These are phyloP conservation scores for Pegoplata infirma DNA, from an alignment of 2,888 invertebrate genomes.

Conservation along the genomic window DNA sequence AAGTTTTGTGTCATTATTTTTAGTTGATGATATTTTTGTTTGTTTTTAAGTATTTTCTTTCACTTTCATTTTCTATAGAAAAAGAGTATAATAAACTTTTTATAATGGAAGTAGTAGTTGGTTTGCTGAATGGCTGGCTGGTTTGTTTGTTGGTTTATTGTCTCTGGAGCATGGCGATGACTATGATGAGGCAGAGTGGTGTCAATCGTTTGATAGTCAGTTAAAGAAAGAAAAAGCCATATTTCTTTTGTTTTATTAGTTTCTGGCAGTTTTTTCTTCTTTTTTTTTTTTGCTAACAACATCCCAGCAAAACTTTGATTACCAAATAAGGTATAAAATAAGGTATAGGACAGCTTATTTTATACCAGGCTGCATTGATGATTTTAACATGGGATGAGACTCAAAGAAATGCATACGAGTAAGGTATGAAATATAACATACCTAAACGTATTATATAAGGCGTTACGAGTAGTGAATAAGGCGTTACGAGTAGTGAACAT, in stretches of 20 bases:
- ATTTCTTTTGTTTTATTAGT: background rate
- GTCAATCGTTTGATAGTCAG: background rate
- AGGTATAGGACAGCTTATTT: too few species aligned
- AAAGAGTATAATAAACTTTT: background rate
- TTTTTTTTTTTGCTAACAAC: background rate
- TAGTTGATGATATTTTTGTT: slow-evolving; percentile 3
- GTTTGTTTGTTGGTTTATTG: background rate
- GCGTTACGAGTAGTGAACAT: too few species aligned
- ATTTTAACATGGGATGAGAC: too few species aligned
- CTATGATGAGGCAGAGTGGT: background rate
- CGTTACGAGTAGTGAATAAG: too few species aligned
- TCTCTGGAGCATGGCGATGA: background rate
- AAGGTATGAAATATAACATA: too few species aligned
- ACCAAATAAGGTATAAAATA: too few species aligned
- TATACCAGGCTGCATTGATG: too few species aligned
- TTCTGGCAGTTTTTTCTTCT: background rate
- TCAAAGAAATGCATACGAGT: too few species aligned
- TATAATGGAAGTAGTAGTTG: background rate
- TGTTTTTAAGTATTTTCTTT: slow-evolving; percentile 13
- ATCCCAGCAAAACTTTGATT: too few species aligned
- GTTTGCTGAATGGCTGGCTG: too few species aligned
- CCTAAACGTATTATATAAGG: too few species aligned
- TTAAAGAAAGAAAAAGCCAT: background rate
- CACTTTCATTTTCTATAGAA: slow-evolving; percentile 19
- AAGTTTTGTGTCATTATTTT: slow-evolving; percentile 10